Percentiles rank a stretch among this genome's conserved stretches.
Conservation (phyloP, 2,113 vertebrate genomes). For the Oreamnos americanus region DNA sequence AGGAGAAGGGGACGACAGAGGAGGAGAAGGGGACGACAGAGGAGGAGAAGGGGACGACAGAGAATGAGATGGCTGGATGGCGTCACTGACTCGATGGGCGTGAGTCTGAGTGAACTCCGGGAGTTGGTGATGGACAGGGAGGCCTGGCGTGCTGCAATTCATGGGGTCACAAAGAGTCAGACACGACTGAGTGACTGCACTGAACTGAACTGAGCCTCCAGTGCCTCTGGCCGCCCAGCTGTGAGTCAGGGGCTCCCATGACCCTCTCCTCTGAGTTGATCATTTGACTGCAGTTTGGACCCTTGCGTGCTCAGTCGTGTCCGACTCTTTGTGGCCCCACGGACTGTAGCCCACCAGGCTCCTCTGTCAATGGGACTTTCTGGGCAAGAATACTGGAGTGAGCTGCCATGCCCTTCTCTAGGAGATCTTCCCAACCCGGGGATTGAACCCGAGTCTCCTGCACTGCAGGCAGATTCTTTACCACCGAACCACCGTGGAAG, state of each 20-base stretch:
- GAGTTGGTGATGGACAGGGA: no score
- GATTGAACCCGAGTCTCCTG: background rate
- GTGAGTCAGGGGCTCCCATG: background rate
- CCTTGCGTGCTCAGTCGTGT: background rate
- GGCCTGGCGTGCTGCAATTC: no score
- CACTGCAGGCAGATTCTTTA: background rate
- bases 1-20: no score
- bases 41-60: no score
- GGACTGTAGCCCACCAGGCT: background rate
- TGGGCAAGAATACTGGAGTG: background rate
- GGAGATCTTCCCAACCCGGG: fast-evolving
- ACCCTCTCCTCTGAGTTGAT: background rate
- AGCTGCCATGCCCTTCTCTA: background rate
- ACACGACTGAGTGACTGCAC: no score
- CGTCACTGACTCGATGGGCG: fast-evolving
- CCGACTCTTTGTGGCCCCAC: fast-evolving
- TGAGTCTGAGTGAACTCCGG: no score
- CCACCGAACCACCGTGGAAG: background rate
- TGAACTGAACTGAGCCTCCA: no score
- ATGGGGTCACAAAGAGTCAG: no score
- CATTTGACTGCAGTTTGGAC: background rate
- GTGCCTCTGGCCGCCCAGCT: background rate
- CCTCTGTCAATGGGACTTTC: background rate
- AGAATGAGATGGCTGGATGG: no score
- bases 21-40: no score